phyloP scores from a whole-genome alignment of 2,113 vertebrate species.

The Eulemur macaco region DNA sequence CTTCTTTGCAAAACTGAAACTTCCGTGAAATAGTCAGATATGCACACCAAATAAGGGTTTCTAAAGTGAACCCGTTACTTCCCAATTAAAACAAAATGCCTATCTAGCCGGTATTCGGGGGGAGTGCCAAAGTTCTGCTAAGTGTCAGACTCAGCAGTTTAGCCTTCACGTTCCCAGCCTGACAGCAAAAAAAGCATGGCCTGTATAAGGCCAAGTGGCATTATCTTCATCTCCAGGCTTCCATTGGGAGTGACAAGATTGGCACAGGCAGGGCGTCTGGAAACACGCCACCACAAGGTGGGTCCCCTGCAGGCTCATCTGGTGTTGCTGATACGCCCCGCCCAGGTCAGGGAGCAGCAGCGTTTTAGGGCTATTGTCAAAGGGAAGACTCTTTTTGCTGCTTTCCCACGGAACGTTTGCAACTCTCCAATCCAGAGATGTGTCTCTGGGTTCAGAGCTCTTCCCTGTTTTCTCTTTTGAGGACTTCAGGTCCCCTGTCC shows the following conservation, averaged over 20 bases:
- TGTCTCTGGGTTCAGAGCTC: background rate
- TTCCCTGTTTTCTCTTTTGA: background rate
- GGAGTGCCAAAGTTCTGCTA: constrained; percentile 36
- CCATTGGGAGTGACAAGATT: background rate
- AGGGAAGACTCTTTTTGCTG: background rate
- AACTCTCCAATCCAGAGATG: background rate
- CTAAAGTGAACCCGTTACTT: background rate
- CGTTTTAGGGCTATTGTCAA: background rate
- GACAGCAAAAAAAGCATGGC: constrained; percentile 28
- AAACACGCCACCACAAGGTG: background rate
- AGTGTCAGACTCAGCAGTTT: background rate
- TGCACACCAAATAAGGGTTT: background rate
- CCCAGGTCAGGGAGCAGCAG: background rate
- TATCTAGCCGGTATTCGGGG: background rate
- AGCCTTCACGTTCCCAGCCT: constrained; percentile 22
- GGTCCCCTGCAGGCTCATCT: background rate
- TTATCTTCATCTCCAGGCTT: constrained; percentile 61
- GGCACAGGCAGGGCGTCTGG: background rate
- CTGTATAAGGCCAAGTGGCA: background rate
- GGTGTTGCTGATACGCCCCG: constrained; percentile 51
- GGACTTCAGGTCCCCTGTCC: background rate
- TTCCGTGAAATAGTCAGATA: background rate
- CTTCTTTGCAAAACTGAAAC: background rate
- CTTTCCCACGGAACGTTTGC: background rate
- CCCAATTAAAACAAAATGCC: background rate